Evolutionary conservation across 2,888 invertebrate genomes (phyloP).

Genomic region (Yponomeuta cagnagella): DNA sequence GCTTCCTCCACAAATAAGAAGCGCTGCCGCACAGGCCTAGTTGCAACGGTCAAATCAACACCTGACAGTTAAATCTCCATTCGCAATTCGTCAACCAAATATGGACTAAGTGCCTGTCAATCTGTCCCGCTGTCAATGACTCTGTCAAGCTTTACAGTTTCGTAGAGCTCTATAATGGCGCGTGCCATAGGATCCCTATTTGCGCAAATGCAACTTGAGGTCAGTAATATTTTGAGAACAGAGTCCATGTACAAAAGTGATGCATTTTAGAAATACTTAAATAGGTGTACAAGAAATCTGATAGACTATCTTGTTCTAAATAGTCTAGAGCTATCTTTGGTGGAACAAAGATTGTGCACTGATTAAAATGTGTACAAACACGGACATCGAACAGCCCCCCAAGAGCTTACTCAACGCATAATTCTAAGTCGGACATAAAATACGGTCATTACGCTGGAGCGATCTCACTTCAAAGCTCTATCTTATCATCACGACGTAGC

Average conservation of each 20-base stretch:
- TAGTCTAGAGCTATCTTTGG: no score
- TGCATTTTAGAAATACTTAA: no score
- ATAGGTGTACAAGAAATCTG: no score
- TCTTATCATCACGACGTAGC: not conserved
- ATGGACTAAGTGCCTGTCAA: slow-evolving; percentile 37
- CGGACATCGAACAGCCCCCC: not conserved
- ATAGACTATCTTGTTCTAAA: no score
- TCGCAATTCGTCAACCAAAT: slow-evolving; percentile 7
- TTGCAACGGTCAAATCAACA: not conserved
- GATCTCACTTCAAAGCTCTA: slow-evolving; percentile 1
- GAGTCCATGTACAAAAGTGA: no score
- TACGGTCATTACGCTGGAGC: not conserved
- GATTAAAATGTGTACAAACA: not conserved
- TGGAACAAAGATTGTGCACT: no score
- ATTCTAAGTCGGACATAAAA: not conserved
- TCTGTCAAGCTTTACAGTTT: slow-evolving; percentile 13
- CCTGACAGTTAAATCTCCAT: not conserved
- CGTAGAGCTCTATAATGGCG: not conserved
- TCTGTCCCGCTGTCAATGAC: slow-evolving; percentile 59
- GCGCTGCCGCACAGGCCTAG: not conserved
- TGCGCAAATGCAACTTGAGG: no score
- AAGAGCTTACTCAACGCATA: not conserved
- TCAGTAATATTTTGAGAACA: no score
- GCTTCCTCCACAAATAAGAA: not conserved
- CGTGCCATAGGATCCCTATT: not conserved